These are phyloP conservation scores for Dendrolimus kikuchii DNA, from an alignment of 1,140 invertebrate genomes.

Conservation along the genomic window DNA sequence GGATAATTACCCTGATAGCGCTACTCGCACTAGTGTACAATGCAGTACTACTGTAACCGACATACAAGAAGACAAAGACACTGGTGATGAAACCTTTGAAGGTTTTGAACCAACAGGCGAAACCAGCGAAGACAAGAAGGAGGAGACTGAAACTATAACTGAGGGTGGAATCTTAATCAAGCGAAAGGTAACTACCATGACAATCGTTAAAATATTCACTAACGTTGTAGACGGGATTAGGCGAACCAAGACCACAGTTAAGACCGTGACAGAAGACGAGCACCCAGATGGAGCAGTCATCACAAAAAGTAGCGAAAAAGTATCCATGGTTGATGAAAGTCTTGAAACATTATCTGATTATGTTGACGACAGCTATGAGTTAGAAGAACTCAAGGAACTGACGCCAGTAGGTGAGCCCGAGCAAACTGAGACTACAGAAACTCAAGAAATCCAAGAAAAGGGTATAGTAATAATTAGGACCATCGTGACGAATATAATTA, in stretches of 20 bases:
- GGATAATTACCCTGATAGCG: slow-evolving; percentile 48
- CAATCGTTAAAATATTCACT: slow-evolving; percentile 37
- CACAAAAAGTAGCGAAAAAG: slow-evolving; percentile 52
- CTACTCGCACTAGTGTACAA: slow-evolving; percentile 27
- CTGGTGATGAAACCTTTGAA: slow-evolving; percentile 35
- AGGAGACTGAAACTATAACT: slow-evolving; percentile 33
- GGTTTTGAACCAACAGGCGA: slow-evolving; percentile 38
- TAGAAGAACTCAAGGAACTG: slow-evolving; percentile 44
- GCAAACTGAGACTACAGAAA: slow-evolving; percentile 31
- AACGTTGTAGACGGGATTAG: slow-evolving; percentile 30
- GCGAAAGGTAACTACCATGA: slow-evolving; percentile 49
- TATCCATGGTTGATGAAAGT: slow-evolving; percentile 37
- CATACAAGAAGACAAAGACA: slow-evolving; percentile 20
- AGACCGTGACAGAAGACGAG: slow-evolving; percentile 55
- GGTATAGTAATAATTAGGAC: slow-evolving; percentile 41
- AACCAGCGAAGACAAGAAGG: slow-evolving; percentile 37
- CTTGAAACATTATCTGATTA: slow-evolving; percentile 7
- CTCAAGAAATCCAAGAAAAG: slow-evolving; percentile 42
- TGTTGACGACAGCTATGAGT: slow-evolving; percentile 25
- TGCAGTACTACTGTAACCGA: slow-evolving; percentile 34
- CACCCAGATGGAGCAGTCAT: slow-evolving; percentile 57
- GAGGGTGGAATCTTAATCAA: slow-evolving; percentile 42
- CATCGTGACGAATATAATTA: slow-evolving; percentile 16
- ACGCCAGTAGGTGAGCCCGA: slow-evolving; percentile 36
- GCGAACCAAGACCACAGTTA: slow-evolving; percentile 50